These are phyloP conservation scores for Antheraea mylitta DNA, from an alignment of 1,140 invertebrate genomes.

Conservation along the genomic window DNA sequence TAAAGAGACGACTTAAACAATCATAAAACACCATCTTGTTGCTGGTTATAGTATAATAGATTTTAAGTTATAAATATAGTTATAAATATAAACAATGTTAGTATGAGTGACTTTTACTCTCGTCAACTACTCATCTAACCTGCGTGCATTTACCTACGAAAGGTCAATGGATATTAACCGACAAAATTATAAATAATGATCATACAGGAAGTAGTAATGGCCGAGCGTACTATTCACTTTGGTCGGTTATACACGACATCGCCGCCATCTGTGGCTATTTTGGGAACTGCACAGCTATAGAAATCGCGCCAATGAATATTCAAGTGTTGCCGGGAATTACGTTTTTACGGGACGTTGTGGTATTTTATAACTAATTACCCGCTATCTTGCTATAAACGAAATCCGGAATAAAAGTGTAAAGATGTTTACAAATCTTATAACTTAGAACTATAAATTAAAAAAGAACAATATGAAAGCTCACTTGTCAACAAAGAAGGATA, in stretches of 20 bases:
- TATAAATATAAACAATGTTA: too few relatives aligned
- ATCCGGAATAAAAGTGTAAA: too few relatives aligned
- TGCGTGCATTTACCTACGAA: conserved; percentile 18
- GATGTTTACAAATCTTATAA: too few relatives aligned
- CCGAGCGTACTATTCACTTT: conserved; percentile 21
- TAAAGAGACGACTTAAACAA: too few relatives aligned
- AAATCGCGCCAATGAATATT: conserved; percentile 4
- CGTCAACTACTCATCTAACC: conserved; percentile 15
- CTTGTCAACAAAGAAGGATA: too few relatives aligned
- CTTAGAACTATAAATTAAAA: too few relatives aligned
- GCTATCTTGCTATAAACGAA: too few relatives aligned
- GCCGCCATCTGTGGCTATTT: conserved; percentile 18
- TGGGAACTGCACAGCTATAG: conserved; percentile 1
- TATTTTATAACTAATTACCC: not conserved
- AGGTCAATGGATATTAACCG: conserved; percentile 48
- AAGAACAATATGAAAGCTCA: too few relatives aligned
- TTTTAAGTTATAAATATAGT: too few relatives aligned
- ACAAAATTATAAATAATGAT: conserved; percentile 23
- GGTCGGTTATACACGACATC: conserved; percentile 34
- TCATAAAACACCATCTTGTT: too few relatives aligned
- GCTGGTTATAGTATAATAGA: too few relatives aligned
- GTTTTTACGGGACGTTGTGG: not conserved
- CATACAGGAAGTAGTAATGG: not conserved
- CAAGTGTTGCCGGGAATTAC: not conserved
- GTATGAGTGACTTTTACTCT: not conserved